These are phyloP conservation scores for Hypotaenidia philippensis DNA, from an alignment of 2,797 vertebrate genomes.

Conservation along the genomic window DNA sequence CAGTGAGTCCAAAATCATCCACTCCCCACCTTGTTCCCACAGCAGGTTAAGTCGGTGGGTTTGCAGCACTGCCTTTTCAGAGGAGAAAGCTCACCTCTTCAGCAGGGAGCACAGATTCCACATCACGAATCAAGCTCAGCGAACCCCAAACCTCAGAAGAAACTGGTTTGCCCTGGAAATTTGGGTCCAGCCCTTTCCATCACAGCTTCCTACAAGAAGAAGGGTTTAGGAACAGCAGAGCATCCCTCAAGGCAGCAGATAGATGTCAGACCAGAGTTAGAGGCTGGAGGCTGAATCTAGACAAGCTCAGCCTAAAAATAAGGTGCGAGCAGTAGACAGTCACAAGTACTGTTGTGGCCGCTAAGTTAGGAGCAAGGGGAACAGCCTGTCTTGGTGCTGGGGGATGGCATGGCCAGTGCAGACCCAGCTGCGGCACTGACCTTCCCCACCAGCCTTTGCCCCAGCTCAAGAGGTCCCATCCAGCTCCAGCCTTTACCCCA, in stretches of 20 bases:
- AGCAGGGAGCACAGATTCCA: background rate
- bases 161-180: background rate
- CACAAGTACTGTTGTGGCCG: background rate
- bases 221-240: background rate
- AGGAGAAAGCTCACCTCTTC: background rate
- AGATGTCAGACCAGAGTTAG: background rate
- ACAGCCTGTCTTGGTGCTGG: background rate
- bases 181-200: background rate
- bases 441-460: background rate
- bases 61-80: background rate
- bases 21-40: background rate
- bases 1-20: fast-evolving
- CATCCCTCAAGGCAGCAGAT: background rate
- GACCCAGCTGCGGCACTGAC: background rate
- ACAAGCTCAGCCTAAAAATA: background rate
- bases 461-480: no score
- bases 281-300: background rate
- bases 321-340: background rate
- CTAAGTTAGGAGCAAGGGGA: background rate
- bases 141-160: background rate
- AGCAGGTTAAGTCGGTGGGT: background rate
- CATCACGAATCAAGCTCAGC: background rate
- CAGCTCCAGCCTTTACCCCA: background rate
- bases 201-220: background rate
- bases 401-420: fast-evolving